Evolutionary conservation across 2,888 invertebrate species (phyloP).

Genomic region (Drosophila eohydei): DNA sequence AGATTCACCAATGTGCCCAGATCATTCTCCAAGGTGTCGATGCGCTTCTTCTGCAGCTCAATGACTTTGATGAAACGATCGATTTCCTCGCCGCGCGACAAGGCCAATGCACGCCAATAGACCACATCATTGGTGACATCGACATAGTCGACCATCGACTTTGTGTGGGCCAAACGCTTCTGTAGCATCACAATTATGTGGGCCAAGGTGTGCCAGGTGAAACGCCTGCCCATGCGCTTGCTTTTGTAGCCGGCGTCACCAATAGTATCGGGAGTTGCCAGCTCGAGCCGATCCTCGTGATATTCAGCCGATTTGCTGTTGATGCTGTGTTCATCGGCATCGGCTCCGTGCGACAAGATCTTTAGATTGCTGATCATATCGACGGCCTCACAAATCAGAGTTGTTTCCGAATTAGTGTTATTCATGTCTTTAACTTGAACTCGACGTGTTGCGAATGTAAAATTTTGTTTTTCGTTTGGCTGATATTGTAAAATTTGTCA

Average conservation of each 20-base stretch:
- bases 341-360: background rate
- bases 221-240: background rate
- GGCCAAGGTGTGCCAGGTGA: constrained; percentile 31
- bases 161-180: constrained; percentile 15
- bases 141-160: background rate
- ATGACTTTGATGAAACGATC: constrained; percentile 31
- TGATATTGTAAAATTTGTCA: constrained; percentile 1
- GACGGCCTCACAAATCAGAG: background rate
- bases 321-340: background rate
- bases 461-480: constrained; percentile 16
- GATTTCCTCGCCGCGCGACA: constrained; percentile 30
- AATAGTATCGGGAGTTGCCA: too few relatives aligned
- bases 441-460: constrained; percentile 7
- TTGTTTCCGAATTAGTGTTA: background rate
- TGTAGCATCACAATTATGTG: constrained; percentile 35
- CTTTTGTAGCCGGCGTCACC: background rate
- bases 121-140: constrained; percentile 30
- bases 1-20: constrained; percentile 33
- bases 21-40: constrained; percentile 41
- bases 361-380: constrained; percentile 1
- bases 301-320: background rate
- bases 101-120: constrained; percentile 54
- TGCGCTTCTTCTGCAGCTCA: constrained; percentile 44
- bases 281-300: background rate
- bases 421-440: constrained; percentile 12